These are phyloP conservation scores for Pseudochaenichthys georgianus DNA, from an alignment of 2,797 vertebrate species.

Conservation along the genomic window DNA sequence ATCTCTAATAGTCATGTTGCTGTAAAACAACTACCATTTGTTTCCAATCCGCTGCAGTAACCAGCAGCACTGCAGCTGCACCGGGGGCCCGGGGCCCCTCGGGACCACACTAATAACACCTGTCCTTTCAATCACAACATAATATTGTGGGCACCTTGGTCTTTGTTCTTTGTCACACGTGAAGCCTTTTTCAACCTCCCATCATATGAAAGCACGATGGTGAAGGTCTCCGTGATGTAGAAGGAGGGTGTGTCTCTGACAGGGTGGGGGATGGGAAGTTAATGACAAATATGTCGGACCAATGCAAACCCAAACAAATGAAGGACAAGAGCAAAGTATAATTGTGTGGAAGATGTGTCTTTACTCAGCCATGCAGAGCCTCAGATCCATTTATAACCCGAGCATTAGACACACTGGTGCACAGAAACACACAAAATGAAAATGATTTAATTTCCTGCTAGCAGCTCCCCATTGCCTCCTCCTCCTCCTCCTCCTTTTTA, in stretches of 20 bases:
- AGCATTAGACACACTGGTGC: conserved; percentile 20
- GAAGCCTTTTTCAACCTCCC: conserved; percentile 46
- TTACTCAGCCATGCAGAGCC: conserved; percentile 49
- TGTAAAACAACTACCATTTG: conserved; percentile 41
- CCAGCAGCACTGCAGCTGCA: too few relatives aligned
- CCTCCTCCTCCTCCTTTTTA: conserved; percentile 10
- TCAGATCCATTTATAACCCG: conserved; percentile 51
- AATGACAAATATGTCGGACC: conserved; percentile 34
- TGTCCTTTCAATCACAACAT: conserved; percentile 63
- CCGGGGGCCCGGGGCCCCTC: neutral
- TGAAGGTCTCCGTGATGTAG: conserved; percentile 37
- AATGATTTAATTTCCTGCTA: conserved; percentile 30
- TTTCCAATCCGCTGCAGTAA: conserved; percentile 18
- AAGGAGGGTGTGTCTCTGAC: conserved; percentile 32
- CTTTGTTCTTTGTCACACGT: conserved; percentile 49
- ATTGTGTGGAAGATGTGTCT: conserved; percentile 53
- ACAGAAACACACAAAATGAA: conserved; percentile 46
- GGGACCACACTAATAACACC: conserved; percentile 67
- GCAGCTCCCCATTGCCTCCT: conserved; percentile 15
- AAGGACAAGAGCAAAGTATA: conserved; percentile 55
- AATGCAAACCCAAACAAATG: conserved; percentile 31
- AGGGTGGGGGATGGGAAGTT: conserved; percentile 46
- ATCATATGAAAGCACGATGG: conserved; percentile 31
- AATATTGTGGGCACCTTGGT: conserved; percentile 52
- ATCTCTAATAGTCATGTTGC: conserved; percentile 35